Evolutionary conservation across 2,888 invertebrate species (phyloP).

Genomic region (Zele albiditarsus): DNA sequence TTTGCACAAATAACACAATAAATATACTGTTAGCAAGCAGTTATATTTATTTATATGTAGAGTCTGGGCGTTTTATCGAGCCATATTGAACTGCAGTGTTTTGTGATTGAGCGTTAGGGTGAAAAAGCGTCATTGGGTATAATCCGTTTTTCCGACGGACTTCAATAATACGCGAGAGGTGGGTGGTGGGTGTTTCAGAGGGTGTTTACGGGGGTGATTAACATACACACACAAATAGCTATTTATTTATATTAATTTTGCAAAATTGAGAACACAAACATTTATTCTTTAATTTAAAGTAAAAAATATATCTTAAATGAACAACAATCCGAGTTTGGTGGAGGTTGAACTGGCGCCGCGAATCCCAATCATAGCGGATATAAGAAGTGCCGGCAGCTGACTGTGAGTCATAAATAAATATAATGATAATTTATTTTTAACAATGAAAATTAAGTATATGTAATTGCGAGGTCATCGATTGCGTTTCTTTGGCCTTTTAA

Average conservation of each 20-base stretch:
- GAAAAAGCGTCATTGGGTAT: neutral
- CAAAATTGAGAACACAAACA: neutral
- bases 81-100: conserved; percentile 10
- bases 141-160: neutral
- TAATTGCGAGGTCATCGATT: no score
- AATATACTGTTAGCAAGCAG: neutral
- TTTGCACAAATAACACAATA: neutral
- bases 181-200: neutral
- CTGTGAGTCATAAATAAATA: conserved; percentile 61
- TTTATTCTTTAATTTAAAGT: neutral
- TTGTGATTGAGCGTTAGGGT: neutral
- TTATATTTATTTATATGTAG: neutral
- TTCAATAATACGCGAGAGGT: neutral
- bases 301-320: conserved; percentile 58
- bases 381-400: conserved; percentile 65
- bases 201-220: neutral
- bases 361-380: conserved; percentile 62
- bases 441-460: neutral
- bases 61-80: neutral
- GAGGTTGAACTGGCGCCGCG: conserved; percentile 68
- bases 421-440: neutral
- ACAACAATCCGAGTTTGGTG: conserved; percentile 67
- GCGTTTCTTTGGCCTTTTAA: no score
- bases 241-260: neutral
- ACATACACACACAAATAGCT: neutral